phyloP scores from a whole-genome alignment of 2,113 vertebrate genomes.

The Orthonyx spaldingii region DNA sequence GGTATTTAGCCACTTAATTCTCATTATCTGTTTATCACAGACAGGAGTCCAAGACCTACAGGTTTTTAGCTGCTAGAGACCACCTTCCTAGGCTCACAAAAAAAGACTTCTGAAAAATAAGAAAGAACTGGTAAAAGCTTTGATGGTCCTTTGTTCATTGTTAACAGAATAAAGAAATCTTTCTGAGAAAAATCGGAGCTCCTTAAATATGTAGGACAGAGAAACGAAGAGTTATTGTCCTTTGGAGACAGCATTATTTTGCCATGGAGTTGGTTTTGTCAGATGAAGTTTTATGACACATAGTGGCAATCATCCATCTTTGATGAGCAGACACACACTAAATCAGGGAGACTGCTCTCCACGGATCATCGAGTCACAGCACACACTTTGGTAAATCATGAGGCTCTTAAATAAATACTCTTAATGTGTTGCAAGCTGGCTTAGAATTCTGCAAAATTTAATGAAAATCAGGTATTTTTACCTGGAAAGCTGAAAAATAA shows the following conservation, averaged over 20 bases:
- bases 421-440: background rate
- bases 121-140: background rate
- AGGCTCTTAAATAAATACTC: slow-evolving; percentile 12
- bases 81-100: background rate
- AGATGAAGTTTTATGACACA: slow-evolving; percentile 48
- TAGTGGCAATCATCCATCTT: slow-evolving; percentile 51
- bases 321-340: slow-evolving; percentile 53
- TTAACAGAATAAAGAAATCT: slow-evolving; percentile 46
- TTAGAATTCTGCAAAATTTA: background rate
- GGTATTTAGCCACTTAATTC: background rate
- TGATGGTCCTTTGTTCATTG: slow-evolving; percentile 12
- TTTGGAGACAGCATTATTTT: slow-evolving; percentile 51
- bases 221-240: slow-evolving; percentile 47
- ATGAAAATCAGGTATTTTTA: background rate
- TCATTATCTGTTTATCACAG: background rate
- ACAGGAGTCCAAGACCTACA: background rate
- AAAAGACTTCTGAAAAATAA: slow-evolving; percentile 49
- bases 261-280: slow-evolving; percentile 47
- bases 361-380: slow-evolving; percentile 1
- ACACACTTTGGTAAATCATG: background rate
- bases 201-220: slow-evolving; percentile 10
- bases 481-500: background rate
- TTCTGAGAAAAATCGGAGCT: slow-evolving; percentile 53
- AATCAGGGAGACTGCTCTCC: slow-evolving; percentile 54
- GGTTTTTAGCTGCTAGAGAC: slow-evolving; percentile 15